Evolutionary conservation across 2,113 vertebrate species (phyloP), one percentile per base, ranked within the genome.

Genomic region (Plestiodon gilberti): DNA sequence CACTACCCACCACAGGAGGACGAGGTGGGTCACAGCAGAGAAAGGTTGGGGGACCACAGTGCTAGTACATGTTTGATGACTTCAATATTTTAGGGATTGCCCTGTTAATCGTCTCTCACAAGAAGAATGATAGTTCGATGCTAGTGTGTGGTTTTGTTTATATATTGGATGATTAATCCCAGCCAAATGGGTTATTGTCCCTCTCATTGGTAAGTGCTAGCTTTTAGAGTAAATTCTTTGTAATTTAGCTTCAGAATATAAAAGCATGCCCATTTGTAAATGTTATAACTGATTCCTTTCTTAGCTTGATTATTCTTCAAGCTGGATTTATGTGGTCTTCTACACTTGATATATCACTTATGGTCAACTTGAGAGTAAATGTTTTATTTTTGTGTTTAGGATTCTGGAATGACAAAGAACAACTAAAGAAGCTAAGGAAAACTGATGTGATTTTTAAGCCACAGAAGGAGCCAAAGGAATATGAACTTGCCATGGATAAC

Each of bases 371-470:
- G 52, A 91, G 74, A 89, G 67, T 86, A 13, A 90, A 10, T 86
- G 5, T 55, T 87, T 74, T 55, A 4, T 94, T 91, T 93, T 87
- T 94, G 55, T 81, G 92, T 89, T 0, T 92, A 99, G 99, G 98
- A 55, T 98, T 98, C 95, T 99, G 99, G 99, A 95, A 89, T 85
- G 97, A 92, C 91, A 97, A 95, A 78, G 97, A 98, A 30, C 97
- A 99, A 86, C 95, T 99, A 65, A 98, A 98, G 94, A 97, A 96
- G 55, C 95, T 99, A 59, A 97, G 97, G 71, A 89, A 2, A 81
- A 95, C 93, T 1, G 97, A 98, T 65, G 69, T 89, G 3, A 85
- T 97, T 67, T 99, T 98, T 94, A 90, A 96, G 82, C 99, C 99
- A 15, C 95, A 94, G 74, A 93, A 88, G 83, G 87, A 94, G 48